Conservation (phyloP, 2,113 vertebrate genomes). For the Micromys minutus region DNA sequence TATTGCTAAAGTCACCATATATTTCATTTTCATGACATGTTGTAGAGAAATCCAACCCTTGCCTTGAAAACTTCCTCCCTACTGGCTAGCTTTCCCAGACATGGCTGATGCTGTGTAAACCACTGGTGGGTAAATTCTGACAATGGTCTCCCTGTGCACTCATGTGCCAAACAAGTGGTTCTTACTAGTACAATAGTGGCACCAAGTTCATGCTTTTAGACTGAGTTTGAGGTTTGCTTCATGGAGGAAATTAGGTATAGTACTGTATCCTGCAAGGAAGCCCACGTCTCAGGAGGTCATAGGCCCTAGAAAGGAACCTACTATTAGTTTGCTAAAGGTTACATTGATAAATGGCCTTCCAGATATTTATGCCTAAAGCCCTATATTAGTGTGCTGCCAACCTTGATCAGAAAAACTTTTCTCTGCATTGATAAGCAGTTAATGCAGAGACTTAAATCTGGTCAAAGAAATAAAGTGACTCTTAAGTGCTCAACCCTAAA, state of each 20-base stretch:
- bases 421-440: background rate
- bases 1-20: background rate
- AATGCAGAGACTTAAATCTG: background rate
- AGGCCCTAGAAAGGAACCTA: background rate
- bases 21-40: background rate
- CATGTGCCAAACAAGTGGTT: background rate
- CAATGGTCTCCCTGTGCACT: background rate
- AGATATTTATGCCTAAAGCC: background rate
- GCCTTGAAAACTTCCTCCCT: background rate
- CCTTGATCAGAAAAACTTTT: background rate
- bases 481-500: background rate
- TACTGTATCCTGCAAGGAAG: background rate
- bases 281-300: background rate
- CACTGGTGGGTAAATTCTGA: background rate
- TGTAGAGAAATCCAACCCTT: background rate
- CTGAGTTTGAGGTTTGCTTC: background rate
- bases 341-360: background rate
- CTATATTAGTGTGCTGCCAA: background rate
- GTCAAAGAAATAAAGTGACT: background rate
- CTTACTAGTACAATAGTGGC: background rate
- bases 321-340: background rate
- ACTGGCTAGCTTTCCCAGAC: background rate
- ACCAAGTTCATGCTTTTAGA: background rate
- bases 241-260: background rate
- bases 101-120: background rate